Evolutionary conservation across 2,113 vertebrate species (phyloP).

Genomic region (Peromyscus leucopus): DNA sequence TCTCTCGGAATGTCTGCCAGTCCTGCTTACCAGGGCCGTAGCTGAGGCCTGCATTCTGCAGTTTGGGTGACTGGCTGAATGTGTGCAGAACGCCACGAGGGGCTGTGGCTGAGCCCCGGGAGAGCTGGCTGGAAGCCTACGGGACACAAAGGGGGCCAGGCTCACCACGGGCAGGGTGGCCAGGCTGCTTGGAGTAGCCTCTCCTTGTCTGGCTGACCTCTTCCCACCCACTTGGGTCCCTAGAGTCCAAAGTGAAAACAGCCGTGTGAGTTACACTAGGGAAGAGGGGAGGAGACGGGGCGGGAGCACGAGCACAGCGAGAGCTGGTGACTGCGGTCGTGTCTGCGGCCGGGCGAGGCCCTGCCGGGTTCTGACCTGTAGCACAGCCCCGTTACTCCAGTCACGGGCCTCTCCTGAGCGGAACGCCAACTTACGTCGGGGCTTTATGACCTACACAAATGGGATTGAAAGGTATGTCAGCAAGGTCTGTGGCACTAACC

Average conservation of each 20-base stretch:
- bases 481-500: not conserved
- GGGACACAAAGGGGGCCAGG: not conserved
- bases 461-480: constrained; percentile 64
- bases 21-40: constrained; percentile 91
- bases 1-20: constrained; percentile 93
- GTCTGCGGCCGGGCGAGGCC: not conserved
- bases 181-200: not conserved
- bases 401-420: constrained; percentile 73
- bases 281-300: not conserved
- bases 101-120: constrained; percentile 89
- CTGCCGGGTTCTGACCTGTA: constrained; percentile 69
- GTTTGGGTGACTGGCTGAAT: constrained; percentile 93
- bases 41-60: constrained; percentile 92
- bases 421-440: constrained; percentile 72
- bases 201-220: constrained; percentile 60
- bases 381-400: constrained; percentile 68
- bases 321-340: not conserved
- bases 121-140: constrained; percentile 91
- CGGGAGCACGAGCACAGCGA: not conserved
- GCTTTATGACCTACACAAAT: constrained; percentile 62
- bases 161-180: not conserved
- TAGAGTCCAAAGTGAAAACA: constrained; percentile 59
- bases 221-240: constrained; percentile 57
- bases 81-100: constrained; percentile 91
- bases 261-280: constrained; percentile 55